Conservation (phyloP, 2,888 invertebrate species). For the Empis livida region DNA sequence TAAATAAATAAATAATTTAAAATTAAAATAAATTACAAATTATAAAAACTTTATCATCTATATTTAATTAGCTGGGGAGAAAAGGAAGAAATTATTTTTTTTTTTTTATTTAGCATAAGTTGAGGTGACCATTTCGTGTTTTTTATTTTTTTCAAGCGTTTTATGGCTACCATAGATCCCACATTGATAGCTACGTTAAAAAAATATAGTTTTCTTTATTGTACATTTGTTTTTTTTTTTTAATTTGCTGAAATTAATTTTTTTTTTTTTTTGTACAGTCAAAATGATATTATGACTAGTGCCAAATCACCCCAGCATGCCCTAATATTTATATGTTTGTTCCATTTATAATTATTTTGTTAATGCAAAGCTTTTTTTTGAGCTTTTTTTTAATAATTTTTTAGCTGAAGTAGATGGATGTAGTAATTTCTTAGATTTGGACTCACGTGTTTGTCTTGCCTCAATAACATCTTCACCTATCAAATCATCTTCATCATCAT, state of each 20-base stretch:
- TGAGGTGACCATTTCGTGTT: slow-evolving; percentile 10
- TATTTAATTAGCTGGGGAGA: slow-evolving; percentile 15
- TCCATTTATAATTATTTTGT: background rate
- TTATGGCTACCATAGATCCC: slow-evolving; percentile 12
- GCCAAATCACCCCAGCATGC: no score
- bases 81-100: no score
- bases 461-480: slow-evolving; percentile 47
- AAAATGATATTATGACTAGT: background rate
- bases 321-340: background rate
- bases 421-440: slow-evolving; percentile 46
- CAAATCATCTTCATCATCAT: slow-evolving; percentile 52
- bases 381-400: background rate
- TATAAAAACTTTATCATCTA: slow-evolving; percentile 3
- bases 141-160: slow-evolving; percentile 16
- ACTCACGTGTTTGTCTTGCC: slow-evolving; percentile 75
- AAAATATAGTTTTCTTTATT: background rate
- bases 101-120: slow-evolving; percentile 2
- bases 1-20: slow-evolving; percentile 46
- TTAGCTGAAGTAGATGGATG: background rate
- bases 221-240: no score
- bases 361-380: slow-evolving; percentile 13
- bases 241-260: background rate
- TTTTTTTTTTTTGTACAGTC: background rate
- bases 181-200: background rate
- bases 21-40: slow-evolving; percentile 13